Conservation (phyloP, 2,797 vertebrate genomes). For the Florisuga fusca region DNA sequence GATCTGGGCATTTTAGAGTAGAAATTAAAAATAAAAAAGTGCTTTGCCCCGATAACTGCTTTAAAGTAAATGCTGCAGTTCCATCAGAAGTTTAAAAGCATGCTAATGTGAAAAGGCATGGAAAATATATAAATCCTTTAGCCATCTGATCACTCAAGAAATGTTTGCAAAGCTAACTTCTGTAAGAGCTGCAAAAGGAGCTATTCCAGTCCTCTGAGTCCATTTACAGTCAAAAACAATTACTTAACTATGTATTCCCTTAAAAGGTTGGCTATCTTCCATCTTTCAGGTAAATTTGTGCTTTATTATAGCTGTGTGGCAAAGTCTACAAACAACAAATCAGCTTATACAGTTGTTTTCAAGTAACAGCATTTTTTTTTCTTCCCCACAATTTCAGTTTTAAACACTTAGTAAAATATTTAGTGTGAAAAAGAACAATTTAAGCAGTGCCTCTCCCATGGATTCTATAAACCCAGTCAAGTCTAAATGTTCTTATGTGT, state of each 20-base stretch:
- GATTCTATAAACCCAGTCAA: background rate
- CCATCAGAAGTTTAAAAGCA: background rate
- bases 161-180: background rate
- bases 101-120: background rate
- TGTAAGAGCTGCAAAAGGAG: background rate
- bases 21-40: background rate
- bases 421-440: background rate
- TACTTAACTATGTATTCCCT: background rate
- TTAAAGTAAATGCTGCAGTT: background rate
- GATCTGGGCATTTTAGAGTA: background rate
- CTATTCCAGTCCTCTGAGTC: background rate
- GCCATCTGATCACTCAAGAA: background rate
- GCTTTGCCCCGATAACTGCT: background rate
- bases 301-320: background rate
- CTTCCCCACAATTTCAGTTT: background rate
- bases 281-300: slow-evolving; percentile 22
- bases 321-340: background rate
- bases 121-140: background rate
- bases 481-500: background rate
- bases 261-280: background rate
- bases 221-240: background rate
- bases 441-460: background rate
- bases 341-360: background rate
- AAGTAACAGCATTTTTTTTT: background rate
- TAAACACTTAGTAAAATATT: background rate